phyloP scores from a whole-genome alignment of 2,797 vertebrate genomes.

The Mallotus villosus region DNA sequence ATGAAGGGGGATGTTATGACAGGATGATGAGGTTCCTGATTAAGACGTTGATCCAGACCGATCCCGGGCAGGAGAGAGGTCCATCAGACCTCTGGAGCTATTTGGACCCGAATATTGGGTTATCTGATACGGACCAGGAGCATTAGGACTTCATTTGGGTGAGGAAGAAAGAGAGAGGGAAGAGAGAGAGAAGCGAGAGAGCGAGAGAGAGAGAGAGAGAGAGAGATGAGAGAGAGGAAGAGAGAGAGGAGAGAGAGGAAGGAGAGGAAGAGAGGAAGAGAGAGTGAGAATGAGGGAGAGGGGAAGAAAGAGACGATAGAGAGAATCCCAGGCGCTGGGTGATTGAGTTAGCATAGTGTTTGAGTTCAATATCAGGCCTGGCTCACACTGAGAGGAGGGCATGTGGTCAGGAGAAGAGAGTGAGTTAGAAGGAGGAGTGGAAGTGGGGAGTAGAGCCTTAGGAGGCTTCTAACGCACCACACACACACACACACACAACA shows the following conservation, averaged over 20 bases:
- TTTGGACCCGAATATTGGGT: constrained; percentile 15
- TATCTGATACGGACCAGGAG: constrained; percentile 26
- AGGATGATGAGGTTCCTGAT: no score
- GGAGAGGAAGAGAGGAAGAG: no score
- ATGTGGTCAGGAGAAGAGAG: neutral
- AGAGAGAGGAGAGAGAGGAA: no score
- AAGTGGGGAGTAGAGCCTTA: neutral
- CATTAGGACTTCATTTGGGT: constrained; percentile 41
- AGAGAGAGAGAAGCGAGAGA: no score
- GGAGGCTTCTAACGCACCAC: constrained; percentile 37
- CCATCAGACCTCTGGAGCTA: constrained; percentile 6
- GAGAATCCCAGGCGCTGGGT: constrained; percentile 33
- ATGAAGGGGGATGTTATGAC: constrained; percentile 1
- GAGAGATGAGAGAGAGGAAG: constrained; percentile 32
- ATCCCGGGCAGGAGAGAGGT: neutral
- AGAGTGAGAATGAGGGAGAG: no score
- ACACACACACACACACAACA: neutral
- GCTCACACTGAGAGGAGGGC: neutral
- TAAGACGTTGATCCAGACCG: constrained; percentile 1
- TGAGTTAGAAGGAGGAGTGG: neutral
- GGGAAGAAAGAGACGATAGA: constrained; percentile 16
- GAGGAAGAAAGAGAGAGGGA: constrained; percentile 34
- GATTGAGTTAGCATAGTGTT: neutral
- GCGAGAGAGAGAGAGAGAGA: constrained; percentile 38
- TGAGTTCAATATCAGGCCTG: neutral